A percentile compares a stretch with the other conserved stretches of the same genome.
These are phyloP conservation scores for Noctua fimbriata DNA, from an alignment of 2,888 invertebrate genomes.

Conservation along the genomic window DNA sequence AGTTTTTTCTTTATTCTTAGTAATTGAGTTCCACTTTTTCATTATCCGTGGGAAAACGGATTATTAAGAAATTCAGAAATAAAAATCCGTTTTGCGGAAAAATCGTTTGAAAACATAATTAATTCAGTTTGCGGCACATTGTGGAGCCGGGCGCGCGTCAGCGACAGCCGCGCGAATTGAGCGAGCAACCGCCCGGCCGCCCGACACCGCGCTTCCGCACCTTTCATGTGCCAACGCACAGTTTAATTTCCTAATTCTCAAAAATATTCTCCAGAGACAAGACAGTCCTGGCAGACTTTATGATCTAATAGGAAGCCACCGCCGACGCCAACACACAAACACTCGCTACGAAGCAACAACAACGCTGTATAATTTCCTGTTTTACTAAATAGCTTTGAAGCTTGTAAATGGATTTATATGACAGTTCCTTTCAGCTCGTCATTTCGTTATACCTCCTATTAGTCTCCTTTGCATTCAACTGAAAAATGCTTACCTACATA, in stretches of 20 bases:
- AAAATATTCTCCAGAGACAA: constrained; percentile 84
- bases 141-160: constrained; percentile 65
- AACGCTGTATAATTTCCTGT: constrained; percentile 87
- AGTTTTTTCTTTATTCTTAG: not conserved
- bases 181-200: constrained; percentile 62
- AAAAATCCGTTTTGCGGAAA: constrained; percentile 27
- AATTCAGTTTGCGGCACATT: constrained; percentile 65
- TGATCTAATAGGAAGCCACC: constrained; percentile 88
- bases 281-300: constrained; percentile 83
- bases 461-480: constrained; percentile 31
- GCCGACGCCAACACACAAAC: constrained; percentile 82
- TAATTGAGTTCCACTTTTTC: not conserved
- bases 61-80: constrained; percentile 5
- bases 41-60: constrained; percentile 6
- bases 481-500: constrained; percentile 5
- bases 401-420: constrained; percentile 81
- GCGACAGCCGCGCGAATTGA: constrained; percentile 66
- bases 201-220: constrained; percentile 79
- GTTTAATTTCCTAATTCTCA: constrained; percentile 89
- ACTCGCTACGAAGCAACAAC: constrained; percentile 77
- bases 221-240: constrained; percentile 83
- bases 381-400: constrained; percentile 86
- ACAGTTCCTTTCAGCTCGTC: constrained; percentile 72
- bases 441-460: constrained; percentile 61
- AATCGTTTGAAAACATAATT: constrained; percentile 62